These are phyloP conservation scores for Trissolcus japonicus DNA, from an alignment of 2,888 invertebrate genomes.

Conservation along the genomic window DNA sequence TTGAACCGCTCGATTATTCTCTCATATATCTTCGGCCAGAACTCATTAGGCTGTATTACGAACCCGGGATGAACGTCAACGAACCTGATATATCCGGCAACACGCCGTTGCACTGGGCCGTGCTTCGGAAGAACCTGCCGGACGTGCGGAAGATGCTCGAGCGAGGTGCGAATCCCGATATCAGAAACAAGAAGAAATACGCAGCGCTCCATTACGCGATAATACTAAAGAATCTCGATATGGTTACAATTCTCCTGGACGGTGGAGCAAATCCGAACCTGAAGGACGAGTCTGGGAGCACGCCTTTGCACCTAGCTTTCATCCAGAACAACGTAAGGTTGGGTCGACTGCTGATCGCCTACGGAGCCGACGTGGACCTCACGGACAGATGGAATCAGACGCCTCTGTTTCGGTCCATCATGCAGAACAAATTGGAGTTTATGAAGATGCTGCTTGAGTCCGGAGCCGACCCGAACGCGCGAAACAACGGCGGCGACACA, in stretches of 20 bases:
- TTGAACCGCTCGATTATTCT: background rate
- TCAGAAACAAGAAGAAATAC: background rate
- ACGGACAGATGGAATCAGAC: background rate
- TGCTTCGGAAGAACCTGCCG: background rate
- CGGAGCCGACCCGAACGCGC: background rate
- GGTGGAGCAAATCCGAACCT: background rate
- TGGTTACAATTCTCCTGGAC: background rate
- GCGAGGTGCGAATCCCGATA: background rate
- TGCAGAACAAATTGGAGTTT: conserved; percentile 4
- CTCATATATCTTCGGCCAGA: background rate
- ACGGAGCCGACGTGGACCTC: background rate
- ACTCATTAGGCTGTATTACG: background rate
- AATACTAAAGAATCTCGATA: background rate
- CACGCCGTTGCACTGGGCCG: background rate
- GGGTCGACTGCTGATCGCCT: background rate
- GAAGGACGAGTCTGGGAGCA: background rate
- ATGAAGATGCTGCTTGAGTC: background rate
- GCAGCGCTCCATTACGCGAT: background rate
- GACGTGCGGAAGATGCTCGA: background rate
- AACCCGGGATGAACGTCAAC: background rate
- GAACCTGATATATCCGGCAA: background rate
- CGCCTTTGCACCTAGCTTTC: background rate
- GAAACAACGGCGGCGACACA: background rate
- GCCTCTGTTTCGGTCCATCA: background rate
- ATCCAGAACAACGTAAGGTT: background rate